Evolutionary conservation across 2,888 invertebrate genomes (phyloP).

Genomic region (Allolobophora icterica): DNA sequence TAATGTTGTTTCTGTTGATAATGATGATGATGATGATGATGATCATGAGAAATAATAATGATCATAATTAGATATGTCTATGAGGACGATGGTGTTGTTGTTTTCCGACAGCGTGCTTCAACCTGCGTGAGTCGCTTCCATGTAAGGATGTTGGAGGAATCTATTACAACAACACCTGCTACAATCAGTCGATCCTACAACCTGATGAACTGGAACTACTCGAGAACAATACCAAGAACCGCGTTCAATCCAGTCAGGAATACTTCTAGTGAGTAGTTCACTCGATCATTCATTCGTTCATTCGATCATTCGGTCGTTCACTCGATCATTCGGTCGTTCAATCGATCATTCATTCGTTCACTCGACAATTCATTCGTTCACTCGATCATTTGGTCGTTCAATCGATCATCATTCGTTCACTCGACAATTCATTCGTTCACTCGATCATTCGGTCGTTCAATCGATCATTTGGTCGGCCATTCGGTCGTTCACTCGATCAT

Average conservation of each 20-base stretch:
- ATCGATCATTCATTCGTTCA: no score
- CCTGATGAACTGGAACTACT: conserved; percentile 28
- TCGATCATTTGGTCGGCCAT: no score
- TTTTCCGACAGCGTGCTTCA: conserved; percentile 44
- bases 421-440: no score
- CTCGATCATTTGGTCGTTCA: no score
- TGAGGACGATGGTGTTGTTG: not conserved
- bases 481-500: no score
- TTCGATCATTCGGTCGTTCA: no score
- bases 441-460: no score
- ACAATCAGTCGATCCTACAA: conserved; percentile 41
- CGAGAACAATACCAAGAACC: conserved; percentile 29
- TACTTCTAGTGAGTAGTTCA: conserved; percentile 44
- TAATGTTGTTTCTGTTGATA: no score
- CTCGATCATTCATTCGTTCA: no score
- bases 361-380: no score
- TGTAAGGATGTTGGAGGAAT: conserved; percentile 41
- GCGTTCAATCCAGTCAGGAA: conserved; percentile 44
- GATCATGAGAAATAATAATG: not conserved
- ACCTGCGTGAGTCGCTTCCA: conserved; percentile 38
- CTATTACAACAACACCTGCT: conserved; percentile 47
- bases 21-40: conserved; percentile 28
- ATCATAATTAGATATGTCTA: not conserved
- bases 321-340: no score
- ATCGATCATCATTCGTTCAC: no score